A percentile compares a stretch with the other conserved stretches of the same genome.
Conservation (phyloP, 2,797 vertebrate genomes). For the Gorsachius magnificus region DNA sequence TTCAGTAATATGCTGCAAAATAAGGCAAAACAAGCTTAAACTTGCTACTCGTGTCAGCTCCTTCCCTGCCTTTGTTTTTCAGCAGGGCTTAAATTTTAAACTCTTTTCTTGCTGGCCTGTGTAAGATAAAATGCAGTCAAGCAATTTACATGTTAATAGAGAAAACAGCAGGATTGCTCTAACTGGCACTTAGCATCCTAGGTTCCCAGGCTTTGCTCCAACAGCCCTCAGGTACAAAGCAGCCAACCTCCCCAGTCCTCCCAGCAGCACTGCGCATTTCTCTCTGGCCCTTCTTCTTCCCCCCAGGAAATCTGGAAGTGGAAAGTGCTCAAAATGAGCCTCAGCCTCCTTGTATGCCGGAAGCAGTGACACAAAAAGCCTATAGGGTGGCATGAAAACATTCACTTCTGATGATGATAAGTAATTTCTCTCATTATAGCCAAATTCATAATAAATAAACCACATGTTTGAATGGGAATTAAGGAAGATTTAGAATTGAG, state of each 20-base stretch:
- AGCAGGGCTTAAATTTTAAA: background rate
- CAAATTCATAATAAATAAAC: background rate
- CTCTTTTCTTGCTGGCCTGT: background rate
- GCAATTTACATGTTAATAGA: background rate
- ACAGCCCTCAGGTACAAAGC: background rate
- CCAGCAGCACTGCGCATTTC: background rate
- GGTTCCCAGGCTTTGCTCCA: background rate
- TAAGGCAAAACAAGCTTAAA: background rate
- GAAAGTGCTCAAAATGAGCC: background rate
- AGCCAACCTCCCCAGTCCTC: background rate
- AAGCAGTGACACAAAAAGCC: background rate
- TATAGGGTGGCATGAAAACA: background rate
- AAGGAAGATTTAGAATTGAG: background rate
- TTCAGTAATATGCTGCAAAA: background rate
- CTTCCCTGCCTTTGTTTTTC: background rate
- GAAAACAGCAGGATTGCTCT: background rate
- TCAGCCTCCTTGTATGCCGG: background rate
- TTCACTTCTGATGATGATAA: background rate
- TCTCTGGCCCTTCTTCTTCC: background rate
- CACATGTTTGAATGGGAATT: background rate
- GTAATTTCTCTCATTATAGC: background rate
- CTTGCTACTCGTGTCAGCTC: background rate
- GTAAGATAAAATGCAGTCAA: background rate
- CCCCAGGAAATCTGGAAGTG: background rate
- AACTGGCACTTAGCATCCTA: background rate